Base-by-base conservation (phyloP, 2,113 vertebrate genomes). In the Pungitius pungitius region DNA sequence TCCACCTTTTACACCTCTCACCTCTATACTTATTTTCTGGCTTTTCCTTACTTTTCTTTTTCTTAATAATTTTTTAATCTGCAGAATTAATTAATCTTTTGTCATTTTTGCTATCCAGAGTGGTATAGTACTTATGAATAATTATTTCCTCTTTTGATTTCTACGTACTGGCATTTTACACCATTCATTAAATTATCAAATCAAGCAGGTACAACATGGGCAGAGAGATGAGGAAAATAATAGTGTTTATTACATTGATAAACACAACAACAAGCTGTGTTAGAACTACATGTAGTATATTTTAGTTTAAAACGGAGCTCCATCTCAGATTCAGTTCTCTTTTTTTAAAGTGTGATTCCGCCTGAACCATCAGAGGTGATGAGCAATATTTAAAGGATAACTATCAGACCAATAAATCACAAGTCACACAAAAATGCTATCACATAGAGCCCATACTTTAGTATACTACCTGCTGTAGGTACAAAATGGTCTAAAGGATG, bases 1-100 rank as follows among this genome's bases (percentile, higher is more conserved):
- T 45, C 54, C 49, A 6, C 12, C 59, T 45, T 75, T 72, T 42
- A 77, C 58, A 69, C 55, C 64, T 74, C 37, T 54, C 26, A 18
- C 45, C 58, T 33, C 47, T 40, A 35, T 5, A 35, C 7, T 35
- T 35, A 1, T 30, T 30, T 51, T 43, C 26, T 45, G 39, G 11
- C 12, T 42, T 55, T 69, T 69, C 13, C 60, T 63, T 39, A 3
- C 3, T 12, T 18, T n/a, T 39, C 17, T 68, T 35, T n/a, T n/a
- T n/a, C n/a, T n/a, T n/a, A n/a, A n/a, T 11, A 4, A 22, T 59
- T 64, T 75, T 64, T 75, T 30, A n/a, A 33, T 62, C 51, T 59
- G 26, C 42, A 42, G 3, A 3, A 55, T 33, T 55, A 8, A 39
- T 49, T 24, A 35, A 10, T 59, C 15, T 4, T 49, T 52, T 26